Conservation (phyloP, 2,888 invertebrate genomes). For the Pecten maximus region DNA sequence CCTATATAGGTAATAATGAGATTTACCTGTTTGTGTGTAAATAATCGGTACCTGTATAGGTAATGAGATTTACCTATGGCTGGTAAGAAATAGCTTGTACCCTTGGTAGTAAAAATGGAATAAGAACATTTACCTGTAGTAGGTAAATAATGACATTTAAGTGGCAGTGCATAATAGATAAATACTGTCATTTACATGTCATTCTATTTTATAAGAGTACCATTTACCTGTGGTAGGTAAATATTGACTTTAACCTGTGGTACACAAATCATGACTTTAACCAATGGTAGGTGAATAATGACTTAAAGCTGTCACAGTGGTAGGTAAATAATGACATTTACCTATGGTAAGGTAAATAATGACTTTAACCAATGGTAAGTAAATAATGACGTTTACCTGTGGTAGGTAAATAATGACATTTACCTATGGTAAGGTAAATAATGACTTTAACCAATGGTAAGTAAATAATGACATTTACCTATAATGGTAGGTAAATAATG, state of each 20-base stretch:
- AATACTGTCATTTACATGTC: background rate
- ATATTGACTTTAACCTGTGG: background rate
- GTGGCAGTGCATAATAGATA: background rate
- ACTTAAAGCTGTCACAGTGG: no score
- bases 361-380: no score
- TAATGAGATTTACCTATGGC: background rate
- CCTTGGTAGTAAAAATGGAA: background rate
- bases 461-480: background rate
- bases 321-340: no score
- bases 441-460: background rate
- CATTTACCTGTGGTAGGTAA: background rate
- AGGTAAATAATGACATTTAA: background rate
- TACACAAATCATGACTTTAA: no score
- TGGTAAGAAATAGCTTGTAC: background rate
- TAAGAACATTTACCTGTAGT: background rate
- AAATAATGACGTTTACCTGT: no score
- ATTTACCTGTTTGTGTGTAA: background rate
- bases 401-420: no score
- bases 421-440: no score
- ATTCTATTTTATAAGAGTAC: background rate
- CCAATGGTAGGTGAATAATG: no score
- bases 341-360: no score
- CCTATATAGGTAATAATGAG: background rate
- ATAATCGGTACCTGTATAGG: background rate
- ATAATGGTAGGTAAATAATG: no score